Evolutionary conservation across 2,797 vertebrate genomes (phyloP).

Genomic region (Ceryle rudis): DNA sequence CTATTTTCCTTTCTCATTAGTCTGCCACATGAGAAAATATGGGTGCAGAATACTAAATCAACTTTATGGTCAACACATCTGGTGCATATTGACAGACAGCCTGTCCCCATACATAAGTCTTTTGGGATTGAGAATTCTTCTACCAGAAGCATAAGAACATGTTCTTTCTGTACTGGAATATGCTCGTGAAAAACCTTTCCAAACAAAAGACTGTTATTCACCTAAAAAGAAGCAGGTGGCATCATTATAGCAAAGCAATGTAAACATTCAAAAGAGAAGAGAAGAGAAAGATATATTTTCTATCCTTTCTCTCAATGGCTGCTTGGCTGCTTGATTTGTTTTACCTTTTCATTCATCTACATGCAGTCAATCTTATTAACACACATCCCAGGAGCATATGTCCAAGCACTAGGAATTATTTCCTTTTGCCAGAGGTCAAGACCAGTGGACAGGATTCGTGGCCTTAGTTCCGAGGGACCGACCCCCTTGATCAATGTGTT

Average conservation of each 20-base stretch:
- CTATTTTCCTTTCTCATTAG: constrained; percentile 68
- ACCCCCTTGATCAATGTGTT: neutral
- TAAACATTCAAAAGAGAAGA: neutral
- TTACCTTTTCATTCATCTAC: neutral
- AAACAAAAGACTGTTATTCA: neutral
- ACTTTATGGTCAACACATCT: constrained; percentile 65
- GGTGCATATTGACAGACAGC: constrained; percentile 50
- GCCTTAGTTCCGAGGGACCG: neutral
- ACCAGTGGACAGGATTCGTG: neutral
- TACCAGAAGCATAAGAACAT: neutral
- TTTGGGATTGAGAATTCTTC: neutral
- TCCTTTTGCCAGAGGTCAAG: neutral
- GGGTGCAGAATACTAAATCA: constrained; percentile 55
- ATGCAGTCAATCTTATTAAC: neutral
- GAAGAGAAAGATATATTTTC: neutral
- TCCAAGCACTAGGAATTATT: neutral
- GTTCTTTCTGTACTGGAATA: constrained; percentile 33
- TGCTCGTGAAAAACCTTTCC: neutral
- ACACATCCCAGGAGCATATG: neutral
- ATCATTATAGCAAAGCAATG: neutral
- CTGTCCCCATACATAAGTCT: neutral
- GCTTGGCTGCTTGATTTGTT: neutral
- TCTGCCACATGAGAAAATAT: constrained; percentile 48
- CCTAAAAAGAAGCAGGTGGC: constrained; percentile 23
- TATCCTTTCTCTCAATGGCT: neutral